These are phyloP conservation scores for Psammodynastes pulverulentus DNA, from an alignment of 2,113 vertebrate species.

Conservation along the genomic window DNA sequence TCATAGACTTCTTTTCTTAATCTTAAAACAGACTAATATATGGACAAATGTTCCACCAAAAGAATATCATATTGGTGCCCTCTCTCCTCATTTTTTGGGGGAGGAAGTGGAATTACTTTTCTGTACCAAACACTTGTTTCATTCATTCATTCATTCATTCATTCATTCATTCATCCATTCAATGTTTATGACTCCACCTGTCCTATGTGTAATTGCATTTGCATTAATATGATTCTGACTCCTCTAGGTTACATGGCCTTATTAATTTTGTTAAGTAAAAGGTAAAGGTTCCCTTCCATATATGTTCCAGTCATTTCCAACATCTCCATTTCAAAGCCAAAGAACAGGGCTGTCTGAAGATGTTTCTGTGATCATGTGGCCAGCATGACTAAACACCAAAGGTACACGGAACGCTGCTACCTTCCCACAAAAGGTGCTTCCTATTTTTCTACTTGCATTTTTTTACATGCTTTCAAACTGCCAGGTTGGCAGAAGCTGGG, in stretches of 20 bases:
- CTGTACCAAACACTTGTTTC: background rate
- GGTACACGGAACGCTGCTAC: too few species aligned
- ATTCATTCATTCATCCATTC: background rate
- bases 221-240: background rate
- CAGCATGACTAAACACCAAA: too few species aligned
- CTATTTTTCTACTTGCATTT: too few species aligned
- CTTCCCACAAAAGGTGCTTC: too few species aligned
- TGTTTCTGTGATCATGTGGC: too few species aligned
- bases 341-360: too few species aligned
- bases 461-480: too few species aligned
- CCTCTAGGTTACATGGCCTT: background rate
- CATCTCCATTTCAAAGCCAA: too few species aligned
- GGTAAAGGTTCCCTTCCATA: too few species aligned
- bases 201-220: background rate
- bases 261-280: background rate
- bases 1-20: background rate
- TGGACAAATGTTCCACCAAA: background rate
- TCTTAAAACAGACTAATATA: background rate
- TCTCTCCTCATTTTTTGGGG: background rate
- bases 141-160: background rate
- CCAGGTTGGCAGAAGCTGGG: too few species aligned
- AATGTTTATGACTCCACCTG: background rate
- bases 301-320: too few species aligned
- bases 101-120: background rate
- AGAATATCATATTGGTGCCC: background rate